These are phyloP conservation scores for Sarcoramphus papa DNA, from an alignment of 2,797 vertebrate species.

Conservation along the genomic window DNA sequence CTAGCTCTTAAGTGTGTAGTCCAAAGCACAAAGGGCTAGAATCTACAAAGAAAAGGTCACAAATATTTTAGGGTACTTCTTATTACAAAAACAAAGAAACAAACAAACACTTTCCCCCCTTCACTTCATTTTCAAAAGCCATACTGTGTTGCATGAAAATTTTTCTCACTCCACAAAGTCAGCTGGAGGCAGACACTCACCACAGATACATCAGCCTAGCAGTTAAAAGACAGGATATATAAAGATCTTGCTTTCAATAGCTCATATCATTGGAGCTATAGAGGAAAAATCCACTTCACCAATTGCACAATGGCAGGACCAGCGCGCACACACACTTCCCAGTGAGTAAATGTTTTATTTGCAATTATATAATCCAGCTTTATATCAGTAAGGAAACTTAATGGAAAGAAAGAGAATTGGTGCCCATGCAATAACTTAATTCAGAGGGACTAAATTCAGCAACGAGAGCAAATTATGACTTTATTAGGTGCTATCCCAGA, in stretches of 20 bases:
- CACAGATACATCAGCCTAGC: background rate
- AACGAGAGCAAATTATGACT: background rate
- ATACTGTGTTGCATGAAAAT: background rate
- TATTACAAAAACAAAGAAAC: background rate
- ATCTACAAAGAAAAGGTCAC: background rate
- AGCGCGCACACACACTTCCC: rapidly evolving
- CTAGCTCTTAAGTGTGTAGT: background rate
- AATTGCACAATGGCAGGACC: background rate
- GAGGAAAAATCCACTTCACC: background rate
- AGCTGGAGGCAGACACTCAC: background rate
- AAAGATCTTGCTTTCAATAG: background rate
- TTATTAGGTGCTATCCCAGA: background rate
- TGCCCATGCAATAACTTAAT: background rate
- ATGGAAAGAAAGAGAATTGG: background rate
- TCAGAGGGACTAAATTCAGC: background rate
- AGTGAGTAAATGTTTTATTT: background rate
- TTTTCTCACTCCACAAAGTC: background rate
- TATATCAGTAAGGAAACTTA: background rate
- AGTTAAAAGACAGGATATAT: background rate
- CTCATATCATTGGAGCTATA: background rate
- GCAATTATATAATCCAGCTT: background rate
- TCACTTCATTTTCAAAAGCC: background rate
- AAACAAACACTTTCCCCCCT: background rate
- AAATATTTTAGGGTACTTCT: background rate
- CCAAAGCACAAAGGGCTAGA: background rate